Evolutionary conservation across 2,888 invertebrate genomes (phyloP), one percentile per base, ranked within the genome.

Genomic region (Auanema sp.): DNA sequence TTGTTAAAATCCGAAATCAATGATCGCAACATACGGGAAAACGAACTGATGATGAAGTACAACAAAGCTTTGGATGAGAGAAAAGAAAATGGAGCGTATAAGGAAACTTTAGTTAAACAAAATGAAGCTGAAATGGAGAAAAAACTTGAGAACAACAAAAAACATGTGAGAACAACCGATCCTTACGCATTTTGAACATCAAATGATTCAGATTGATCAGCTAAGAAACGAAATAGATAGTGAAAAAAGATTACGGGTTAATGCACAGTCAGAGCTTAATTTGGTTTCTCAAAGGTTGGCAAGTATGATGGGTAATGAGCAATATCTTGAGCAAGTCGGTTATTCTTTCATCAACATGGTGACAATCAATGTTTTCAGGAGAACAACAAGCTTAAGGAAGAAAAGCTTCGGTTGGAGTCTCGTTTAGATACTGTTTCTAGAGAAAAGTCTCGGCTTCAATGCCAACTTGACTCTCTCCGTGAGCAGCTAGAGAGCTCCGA

Each of bases 101-200:
- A 72, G 55, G 60, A 44, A 8, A 47, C 16, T 3, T 47, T 64
- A 12, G 63, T 66, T 5, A 66, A 68, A 47, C 71, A 69, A 12
- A 71, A 60, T 11, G 85, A 91, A 79, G 92, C 93, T 0, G 90
- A 91, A 55, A 87, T 93, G 74, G 89, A 90, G 68, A 88, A 92
- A 71, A 92, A 93, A 85, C 85, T 93, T 68, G 92, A 92, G 47
- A 75, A 68, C 44, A 62, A 71, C 25, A 66, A 76, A 54, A 72
- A 74, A 55, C 51, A 58, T 50, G 62, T 62, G n/a, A 14, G 61
- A 18, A 10, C 12, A 2, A 18, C 16, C 14, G 42, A 24, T 44
- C 12, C 44, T 60, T 11, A 21, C 1, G 47, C n/a, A 14, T 54
- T 24, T 23, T 23, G 10, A 6, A 18, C 0, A 5, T 71, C 77